A percentile compares a stretch with the other conserved stretches of the same genome.
These are phyloP conservation scores for Hirtodrosophila confusa DNA, from an alignment of 2,888 invertebrate genomes.

Conservation along the genomic window DNA sequence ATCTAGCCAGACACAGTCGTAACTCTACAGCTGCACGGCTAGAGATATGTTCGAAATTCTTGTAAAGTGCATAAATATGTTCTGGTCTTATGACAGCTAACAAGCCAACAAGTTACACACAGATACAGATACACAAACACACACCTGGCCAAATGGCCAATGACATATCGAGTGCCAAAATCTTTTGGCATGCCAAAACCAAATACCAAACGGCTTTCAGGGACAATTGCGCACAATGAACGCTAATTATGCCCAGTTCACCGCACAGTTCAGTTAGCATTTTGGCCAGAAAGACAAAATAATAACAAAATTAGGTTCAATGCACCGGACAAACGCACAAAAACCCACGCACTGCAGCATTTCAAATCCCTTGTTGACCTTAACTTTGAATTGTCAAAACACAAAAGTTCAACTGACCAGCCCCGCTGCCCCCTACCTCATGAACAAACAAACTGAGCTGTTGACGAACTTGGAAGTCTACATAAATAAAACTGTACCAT, in stretches of 20 bases:
- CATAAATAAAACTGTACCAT: neutral
- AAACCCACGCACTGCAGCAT: slow-evolving; percentile 65
- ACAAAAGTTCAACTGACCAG: slow-evolving; percentile 57
- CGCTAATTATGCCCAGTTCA: slow-evolving; percentile 67
- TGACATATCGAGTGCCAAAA: slow-evolving; percentile 66
- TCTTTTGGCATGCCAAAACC: slow-evolving; percentile 42
- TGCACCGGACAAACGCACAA: slow-evolving; percentile 51
- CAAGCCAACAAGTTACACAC: slow-evolving; percentile 55
- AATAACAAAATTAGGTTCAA: slow-evolving; percentile 48
- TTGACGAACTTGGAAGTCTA: slow-evolving; percentile 4
- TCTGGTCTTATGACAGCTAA: slow-evolving; percentile 68
- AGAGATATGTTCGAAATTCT: slow-evolving; percentile 59
- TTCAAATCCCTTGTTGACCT: slow-evolving; percentile 79
- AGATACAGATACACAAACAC: slow-evolving; percentile 16
- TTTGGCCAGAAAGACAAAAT: slow-evolving; percentile 20
- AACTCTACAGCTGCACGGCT: slow-evolving; percentile 26
- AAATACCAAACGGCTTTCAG: slow-evolving; percentile 51
- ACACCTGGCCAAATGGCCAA: slow-evolving; percentile 58
- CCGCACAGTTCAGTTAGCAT: slow-evolving; percentile 5
- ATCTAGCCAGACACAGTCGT: slow-evolving; percentile 3
- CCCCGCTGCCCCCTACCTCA: neutral
- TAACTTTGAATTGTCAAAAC: slow-evolving; percentile 79
- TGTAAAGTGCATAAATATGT: slow-evolving; percentile 75
- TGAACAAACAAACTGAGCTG: too few species aligned
- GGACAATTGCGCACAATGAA: slow-evolving; percentile 69